Base-by-base conservation (phyloP, 1,140 invertebrate genomes). In the Nautilus pompilius region DNA sequence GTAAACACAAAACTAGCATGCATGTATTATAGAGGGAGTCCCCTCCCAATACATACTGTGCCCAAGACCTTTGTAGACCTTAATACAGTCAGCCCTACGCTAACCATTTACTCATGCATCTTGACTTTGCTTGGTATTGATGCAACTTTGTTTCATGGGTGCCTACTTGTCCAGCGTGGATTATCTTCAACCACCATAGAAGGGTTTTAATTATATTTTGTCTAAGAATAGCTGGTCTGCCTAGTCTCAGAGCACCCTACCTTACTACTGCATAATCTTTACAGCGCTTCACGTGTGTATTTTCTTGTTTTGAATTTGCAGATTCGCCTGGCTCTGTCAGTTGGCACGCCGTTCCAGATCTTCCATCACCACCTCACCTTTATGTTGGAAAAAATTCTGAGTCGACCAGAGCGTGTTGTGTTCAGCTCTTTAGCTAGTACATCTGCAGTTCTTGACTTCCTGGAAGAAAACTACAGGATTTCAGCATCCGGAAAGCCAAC, bases 331-430 rank as follows among this genome's bases (percentile, higher is more conserved):
- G 87, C 89, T 65, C 70, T 81, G 66, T 77, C 73, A 63, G 85
- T 76, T 77, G 86, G 84, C 80, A 85, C 88, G 69, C 85, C 86
- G 41, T 95, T 93, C 83, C 87, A 90, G 61, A 89, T 87, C 77
- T 93, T 96, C 75, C 95, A 97, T 83, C 93, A 96, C 79, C 95
- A 97, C 84, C 85, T 97, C 56, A 91, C 93, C 49, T 95, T 94
- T 77, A 98, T 98, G 95, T 82, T 93, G 69, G 91, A 94, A 79
- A 90, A 90, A 81, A 75, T 90, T 45, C 83, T 95, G 65, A 84
- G 87, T 5, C 90, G 88, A 69, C 79, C 86, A 53, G 86, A 92
- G 73, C 88, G 90, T 69, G 79, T 86, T 66, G 80, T 89, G 55
- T 95, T 96, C 76, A 96, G 96, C 84, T 86, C 86, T 66, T 82